Evolutionary conservation across 2,113 vertebrate species (phyloP).

Genomic region (Nycticorax nycticorax): DNA sequence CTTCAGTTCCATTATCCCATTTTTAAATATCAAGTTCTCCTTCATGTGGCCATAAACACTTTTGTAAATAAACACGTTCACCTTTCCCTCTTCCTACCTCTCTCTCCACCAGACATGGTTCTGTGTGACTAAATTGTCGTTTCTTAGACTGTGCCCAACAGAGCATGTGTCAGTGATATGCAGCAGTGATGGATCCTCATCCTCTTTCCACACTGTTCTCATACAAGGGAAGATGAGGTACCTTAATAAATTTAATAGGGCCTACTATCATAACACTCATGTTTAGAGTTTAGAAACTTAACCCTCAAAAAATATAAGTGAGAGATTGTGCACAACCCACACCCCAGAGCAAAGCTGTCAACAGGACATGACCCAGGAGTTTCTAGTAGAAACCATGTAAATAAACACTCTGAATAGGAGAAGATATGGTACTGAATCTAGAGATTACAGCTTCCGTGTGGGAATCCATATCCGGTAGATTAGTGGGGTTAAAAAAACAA

Average conservation of each 20-base stretch:
- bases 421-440: background rate
- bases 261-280: background rate
- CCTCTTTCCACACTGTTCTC: background rate
- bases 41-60: background rate
- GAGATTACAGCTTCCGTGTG: background rate
- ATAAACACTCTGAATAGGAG: background rate
- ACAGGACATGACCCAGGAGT: background rate
- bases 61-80: background rate
- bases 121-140: background rate
- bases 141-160: background rate
- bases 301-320: background rate
- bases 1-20: background rate
- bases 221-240: background rate
- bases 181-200: background rate
- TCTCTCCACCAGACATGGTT: background rate
- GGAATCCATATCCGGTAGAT: background rate
- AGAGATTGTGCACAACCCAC: background rate
- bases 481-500: background rate
- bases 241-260: background rate
- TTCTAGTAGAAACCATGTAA: background rate
- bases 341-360: background rate
- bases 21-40: background rate
- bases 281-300: background rate
- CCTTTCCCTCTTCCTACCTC: background rate
- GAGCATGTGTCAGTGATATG: rapidly evolving